A percentile compares a stretch with the other conserved stretches of the same genome.
Conservation (phyloP, 2,888 invertebrate species). For the Campoplex capitator region DNA sequence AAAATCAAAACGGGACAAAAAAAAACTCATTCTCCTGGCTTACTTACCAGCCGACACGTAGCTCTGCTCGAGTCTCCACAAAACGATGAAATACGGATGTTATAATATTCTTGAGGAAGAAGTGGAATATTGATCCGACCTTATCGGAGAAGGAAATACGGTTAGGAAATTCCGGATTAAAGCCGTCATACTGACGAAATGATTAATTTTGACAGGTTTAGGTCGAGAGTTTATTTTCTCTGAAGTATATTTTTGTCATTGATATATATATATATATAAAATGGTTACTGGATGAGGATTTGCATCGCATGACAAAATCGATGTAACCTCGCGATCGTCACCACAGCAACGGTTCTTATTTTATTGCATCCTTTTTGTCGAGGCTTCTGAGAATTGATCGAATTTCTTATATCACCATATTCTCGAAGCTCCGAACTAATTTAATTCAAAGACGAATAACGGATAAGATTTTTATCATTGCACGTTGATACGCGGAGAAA, state of each 20-base stretch:
- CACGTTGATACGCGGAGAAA: not conserved
- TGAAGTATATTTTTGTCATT: not conserved
- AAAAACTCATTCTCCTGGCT: conserved; percentile 8
- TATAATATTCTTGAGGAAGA: conserved; percentile 1
- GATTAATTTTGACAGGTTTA: conserved; percentile 6
- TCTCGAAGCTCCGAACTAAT: not conserved
- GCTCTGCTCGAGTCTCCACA: conserved; percentile 17
- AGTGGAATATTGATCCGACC: conserved; percentile 18
- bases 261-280: not conserved
- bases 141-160: not conserved
- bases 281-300: not conserved
- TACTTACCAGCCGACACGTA: conserved; percentile 32
- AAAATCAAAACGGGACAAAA: conserved; percentile 8
- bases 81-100: conserved; percentile 36
- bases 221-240: not conserved
- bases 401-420: not conserved
- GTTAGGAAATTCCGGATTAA: not conserved
- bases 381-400: not conserved
- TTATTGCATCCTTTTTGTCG: not conserved
- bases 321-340: not conserved
- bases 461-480: not conserved
- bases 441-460: not conserved
- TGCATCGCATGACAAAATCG: not conserved
- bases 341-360: not conserved
- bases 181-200: not conserved